Evolutionary conservation across 1,140 invertebrate species (phyloP).

Genomic region (Choristoneura fumiferana): DNA sequence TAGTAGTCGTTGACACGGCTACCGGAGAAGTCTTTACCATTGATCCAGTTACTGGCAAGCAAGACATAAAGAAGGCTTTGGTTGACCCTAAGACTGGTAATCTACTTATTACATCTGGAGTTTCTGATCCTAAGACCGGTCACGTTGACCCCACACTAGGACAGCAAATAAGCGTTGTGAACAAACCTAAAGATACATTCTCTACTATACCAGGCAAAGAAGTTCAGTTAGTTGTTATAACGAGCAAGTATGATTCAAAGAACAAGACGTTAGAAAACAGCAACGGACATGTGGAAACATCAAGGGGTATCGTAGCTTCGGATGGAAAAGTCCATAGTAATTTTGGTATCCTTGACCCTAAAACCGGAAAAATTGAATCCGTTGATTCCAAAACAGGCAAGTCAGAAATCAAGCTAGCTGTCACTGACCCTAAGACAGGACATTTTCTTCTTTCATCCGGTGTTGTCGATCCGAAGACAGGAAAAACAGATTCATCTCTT

Average conservation of each 20-base stretch:
- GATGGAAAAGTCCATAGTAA: conserved; percentile 79
- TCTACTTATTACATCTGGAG: conserved; percentile 79
- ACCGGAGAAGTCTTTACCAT: conserved; percentile 78
- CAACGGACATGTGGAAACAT: conserved; percentile 76
- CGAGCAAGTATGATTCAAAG: conserved; percentile 79
- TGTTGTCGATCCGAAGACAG: conserved; percentile 79
- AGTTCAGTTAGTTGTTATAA: conserved; percentile 79
- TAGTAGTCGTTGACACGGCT: conserved; percentile 76
- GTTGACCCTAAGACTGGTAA: conserved; percentile 81
- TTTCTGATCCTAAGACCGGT: conserved; percentile 82
- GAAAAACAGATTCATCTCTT: conserved; percentile 76
- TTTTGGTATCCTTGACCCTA: conserved; percentile 79
- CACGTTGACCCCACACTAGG: conserved; percentile 76
- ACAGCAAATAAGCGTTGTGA: conserved; percentile 78
- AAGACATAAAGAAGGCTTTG: conserved; percentile 73
- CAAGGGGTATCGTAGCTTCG: conserved; percentile 69
- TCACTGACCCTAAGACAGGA: conserved; percentile 76
- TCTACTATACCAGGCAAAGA: conserved; percentile 59
- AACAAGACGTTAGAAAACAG: conserved; percentile 78
- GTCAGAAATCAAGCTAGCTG: conserved; percentile 74
- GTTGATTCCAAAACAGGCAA: conserved; percentile 78
- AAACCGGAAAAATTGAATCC: conserved; percentile 74
- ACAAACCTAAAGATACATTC: conserved; percentile 67
- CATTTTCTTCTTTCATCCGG: conserved; percentile 72
- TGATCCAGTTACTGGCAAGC: conserved; percentile 68